Conservation (phyloP, 2,888 invertebrate species). For the Caenorhabditis sp. region DNA sequence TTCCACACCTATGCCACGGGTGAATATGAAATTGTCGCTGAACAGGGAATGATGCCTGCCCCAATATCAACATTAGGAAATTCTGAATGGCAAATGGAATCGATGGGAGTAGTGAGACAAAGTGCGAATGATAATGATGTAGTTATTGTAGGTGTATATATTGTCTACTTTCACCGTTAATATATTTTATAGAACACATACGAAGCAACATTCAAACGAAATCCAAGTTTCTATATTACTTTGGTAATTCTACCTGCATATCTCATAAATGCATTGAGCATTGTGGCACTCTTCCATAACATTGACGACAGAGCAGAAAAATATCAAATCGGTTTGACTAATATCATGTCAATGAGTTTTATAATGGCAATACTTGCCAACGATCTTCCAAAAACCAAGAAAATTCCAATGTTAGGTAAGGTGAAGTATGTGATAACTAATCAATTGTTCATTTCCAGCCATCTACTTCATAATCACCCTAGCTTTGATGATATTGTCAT, state of each 20-base stretch:
- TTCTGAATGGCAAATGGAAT: background rate
- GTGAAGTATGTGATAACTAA: no score
- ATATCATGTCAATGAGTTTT: conserved; percentile 4
- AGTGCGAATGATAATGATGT: background rate
- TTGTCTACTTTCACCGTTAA: background rate
- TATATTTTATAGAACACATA: background rate
- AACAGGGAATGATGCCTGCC: background rate
- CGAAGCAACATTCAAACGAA: background rate
- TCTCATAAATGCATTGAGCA: background rate
- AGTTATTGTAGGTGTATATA: background rate
- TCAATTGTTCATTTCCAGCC: background rate
- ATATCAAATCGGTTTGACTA: background rate
- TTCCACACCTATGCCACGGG: background rate
- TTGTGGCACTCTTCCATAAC: background rate
- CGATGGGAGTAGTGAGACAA: background rate
- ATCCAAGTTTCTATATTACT: background rate
- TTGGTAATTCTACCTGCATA: background rate
- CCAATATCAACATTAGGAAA: background rate
- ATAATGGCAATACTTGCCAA: background rate
- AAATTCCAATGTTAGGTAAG: background rate
- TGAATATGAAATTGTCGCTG: background rate
- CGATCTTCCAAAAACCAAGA: background rate
- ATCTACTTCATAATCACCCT: background rate
- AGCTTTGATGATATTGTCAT: background rate
- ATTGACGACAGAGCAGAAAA: background rate